These are phyloP conservation scores for Drosophila multiciliata DNA, from an alignment of 2,888 invertebrate genomes.

Conservation along the genomic window DNA sequence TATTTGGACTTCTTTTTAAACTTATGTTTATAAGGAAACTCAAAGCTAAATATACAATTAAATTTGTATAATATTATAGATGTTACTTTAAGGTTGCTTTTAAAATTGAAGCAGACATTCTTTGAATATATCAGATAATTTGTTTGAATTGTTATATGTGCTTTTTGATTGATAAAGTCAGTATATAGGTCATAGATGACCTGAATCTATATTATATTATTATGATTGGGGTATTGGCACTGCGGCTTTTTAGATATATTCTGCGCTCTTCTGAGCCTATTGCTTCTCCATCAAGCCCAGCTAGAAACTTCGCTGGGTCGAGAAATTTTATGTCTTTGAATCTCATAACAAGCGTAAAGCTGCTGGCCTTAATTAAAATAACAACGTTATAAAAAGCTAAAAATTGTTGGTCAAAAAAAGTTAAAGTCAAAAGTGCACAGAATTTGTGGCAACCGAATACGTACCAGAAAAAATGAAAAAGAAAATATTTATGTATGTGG, in stretches of 20 bases:
- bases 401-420: not conserved
- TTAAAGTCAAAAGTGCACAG: not conserved
- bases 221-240: no score
- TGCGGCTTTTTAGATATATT: no score
- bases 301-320: no score
- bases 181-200: not conserved
- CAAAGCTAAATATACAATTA: not conserved
- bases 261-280: no score
- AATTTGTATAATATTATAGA: not conserved
- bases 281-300: no score
- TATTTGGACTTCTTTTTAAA: not conserved
- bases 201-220: no score
- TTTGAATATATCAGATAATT: not conserved
- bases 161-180: not conserved
- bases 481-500: not conserved
- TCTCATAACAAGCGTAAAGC: not conserved
- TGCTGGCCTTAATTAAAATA: not conserved
- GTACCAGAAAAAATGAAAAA: not conserved
- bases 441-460: slow-evolving; percentile 1
- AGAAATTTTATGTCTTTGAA: no score
- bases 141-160: no score
- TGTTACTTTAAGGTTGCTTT: not conserved
- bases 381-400: not conserved
- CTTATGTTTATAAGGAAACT: not conserved
- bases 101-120: not conserved